Base-by-base conservation (phyloP, 92 coral and sea anemone species). In the Plumapathes pennacea region DNA sequence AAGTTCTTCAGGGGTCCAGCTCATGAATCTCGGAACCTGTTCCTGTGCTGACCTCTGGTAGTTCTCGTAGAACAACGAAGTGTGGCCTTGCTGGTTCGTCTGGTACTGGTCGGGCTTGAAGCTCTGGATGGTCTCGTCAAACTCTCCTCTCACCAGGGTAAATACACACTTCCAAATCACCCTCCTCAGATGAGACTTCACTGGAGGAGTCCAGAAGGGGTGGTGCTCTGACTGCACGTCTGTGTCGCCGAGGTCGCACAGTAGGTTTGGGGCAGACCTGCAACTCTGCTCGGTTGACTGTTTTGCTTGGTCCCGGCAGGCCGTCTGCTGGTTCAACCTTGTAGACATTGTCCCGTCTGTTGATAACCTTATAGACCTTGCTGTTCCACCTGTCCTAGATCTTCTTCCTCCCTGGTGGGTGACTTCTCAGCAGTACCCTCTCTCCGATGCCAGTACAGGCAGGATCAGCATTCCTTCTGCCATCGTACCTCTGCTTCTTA, bases 1-100 rank as follows among this genome's bases (percentile, higher is more conserved):
- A n/a, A n/a, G n/a, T n/a, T n/a, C n/a, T n/a, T n/a, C n/a, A n/a
- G n/a, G n/a, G n/a, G n/a, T n/a, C n/a, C n/a, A n/a, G n/a, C n/a
- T n/a, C n/a, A n/a, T n/a, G n/a, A n/a, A n/a, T n/a, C n/a, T n/a
- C n/a, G n/a, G n/a, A n/a, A n/a, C n/a, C n/a, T n/a, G 48, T 57
- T 57, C 6, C 48, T 57, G 48, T 57, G 63, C 10, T 25, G 63
- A 20, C 63, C 63, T 25, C 41, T 57, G 63, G 25, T 57, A 38
- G 27, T 24, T 28, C 48, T 37, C 6, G 48, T 17, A 52, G 58
- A 52, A 7, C 63, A 36, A 56, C 63, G 64, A 6, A 57, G 25
- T 6, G 1, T 12, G 64, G 38, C 27, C 50, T 57, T 7, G 26
- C 50, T 39, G 36, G 38, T 3, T 38, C 25, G 13, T 8, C 22